A percentile compares a stretch with the other conserved stretches of the same genome.
Conservation (phyloP, 2,888 invertebrate species). For the Bugula neritina region DNA sequence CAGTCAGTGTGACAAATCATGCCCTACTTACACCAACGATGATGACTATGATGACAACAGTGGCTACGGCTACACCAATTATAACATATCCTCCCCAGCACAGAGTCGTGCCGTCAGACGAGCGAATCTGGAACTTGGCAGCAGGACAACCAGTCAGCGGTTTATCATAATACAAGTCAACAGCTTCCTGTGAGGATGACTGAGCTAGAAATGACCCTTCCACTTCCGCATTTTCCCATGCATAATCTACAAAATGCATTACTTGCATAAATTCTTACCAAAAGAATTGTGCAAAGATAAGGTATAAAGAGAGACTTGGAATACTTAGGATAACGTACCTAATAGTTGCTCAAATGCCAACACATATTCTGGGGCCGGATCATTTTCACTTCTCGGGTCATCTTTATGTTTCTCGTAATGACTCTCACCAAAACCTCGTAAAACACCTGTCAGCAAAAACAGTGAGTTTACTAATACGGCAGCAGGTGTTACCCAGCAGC, state of each 20-base stretch:
- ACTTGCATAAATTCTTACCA: background rate
- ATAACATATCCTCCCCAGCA: background rate
- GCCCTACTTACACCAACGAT: background rate
- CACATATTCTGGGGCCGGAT: background rate
- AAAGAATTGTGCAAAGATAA: background rate
- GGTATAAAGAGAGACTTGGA: no score
- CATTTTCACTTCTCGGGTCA: background rate
- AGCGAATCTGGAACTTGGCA: background rate
- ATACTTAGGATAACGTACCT: no score
- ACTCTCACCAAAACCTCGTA: background rate
- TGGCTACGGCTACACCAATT: background rate
- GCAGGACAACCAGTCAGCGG: background rate
- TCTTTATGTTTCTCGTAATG: conserved; percentile 1
- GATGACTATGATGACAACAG: background rate
- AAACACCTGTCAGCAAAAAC: no score
- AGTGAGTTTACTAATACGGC: no score
- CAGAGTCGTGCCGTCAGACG: background rate
- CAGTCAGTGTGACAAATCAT: no score
- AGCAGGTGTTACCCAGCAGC: no score
- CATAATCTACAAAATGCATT: background rate
- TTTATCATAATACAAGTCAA: background rate
- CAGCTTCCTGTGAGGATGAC: background rate
- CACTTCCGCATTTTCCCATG: background rate
- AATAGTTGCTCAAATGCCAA: background rate
- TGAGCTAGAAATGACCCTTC: background rate